Conservation (phyloP, 2,113 vertebrate genomes). For the Galbula dea region DNA sequence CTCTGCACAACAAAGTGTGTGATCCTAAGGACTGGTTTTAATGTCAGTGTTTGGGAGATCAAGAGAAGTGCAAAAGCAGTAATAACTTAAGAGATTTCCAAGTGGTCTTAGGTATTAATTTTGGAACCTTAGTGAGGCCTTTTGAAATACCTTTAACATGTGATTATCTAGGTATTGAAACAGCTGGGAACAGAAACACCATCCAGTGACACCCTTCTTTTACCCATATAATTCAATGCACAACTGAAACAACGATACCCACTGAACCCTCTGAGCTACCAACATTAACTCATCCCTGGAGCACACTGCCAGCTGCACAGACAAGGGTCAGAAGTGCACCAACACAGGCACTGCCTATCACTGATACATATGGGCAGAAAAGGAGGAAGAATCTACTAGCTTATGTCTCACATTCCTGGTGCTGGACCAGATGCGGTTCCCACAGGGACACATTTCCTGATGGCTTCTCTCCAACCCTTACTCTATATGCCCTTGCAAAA, state of each 20-base stretch:
- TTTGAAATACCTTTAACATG: background rate
- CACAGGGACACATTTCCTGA: background rate
- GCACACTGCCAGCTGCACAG: background rate
- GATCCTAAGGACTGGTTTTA: background rate
- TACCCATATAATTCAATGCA: background rate
- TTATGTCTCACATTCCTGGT: background rate
- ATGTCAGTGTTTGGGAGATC: background rate
- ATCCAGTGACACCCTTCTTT: background rate
- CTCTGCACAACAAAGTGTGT: background rate
- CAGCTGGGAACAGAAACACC: background rate
- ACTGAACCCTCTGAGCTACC: background rate
- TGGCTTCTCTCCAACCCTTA: slow-evolving; percentile 6
- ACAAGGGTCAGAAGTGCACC: background rate
- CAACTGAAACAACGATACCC: background rate
- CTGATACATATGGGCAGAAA: fast-evolving
- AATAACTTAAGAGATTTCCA: background rate
- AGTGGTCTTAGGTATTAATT: background rate
- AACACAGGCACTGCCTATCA: background rate
- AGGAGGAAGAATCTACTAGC: background rate
- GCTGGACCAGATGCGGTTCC: background rate
- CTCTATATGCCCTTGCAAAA: background rate
- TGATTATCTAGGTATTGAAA: background rate
- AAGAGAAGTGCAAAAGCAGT: background rate
- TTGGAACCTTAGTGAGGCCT: background rate
- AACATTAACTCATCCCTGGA: background rate